Base-by-base conservation (phyloP, 2,888 invertebrate genomes). In the Acheta domesticus region DNA sequence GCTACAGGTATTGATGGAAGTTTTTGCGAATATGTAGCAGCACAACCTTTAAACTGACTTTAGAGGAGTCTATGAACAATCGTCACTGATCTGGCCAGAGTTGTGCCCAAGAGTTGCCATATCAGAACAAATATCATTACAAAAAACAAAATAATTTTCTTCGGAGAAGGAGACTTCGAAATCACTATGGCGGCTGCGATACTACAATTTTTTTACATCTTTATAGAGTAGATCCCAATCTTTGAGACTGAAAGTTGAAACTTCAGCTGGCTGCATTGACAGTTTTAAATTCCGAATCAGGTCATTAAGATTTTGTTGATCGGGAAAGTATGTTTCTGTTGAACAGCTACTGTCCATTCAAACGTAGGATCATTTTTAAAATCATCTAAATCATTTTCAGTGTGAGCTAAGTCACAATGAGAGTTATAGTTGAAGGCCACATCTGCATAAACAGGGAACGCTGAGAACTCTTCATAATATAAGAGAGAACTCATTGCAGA, bases 61-160 rank as follows among this genome's bases (percentile, higher is more conserved):
- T 21, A 75, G 75, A 75, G 21, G 75, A 75, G 20, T 75, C 36
- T 8, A 36, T 4, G 36, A 36, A 4, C 36, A 8, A 36, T 36
- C 36, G 36, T 8, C 36, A 5, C 4, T 75, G 20, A 75, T 12
- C 1, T 75, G 23, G 4, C 75, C 75, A 11, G 75, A 21, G n/a
- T 75, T 75, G 4, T 75, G 23, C 75, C 75, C 75, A 75, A 21
- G 23, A 20, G 75, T 12, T 75, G 1, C 23, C 75, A 75, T 20
- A 75, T 4, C 0, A 75, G 75, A 75, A 75, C 75, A 19, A 75
- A 75, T 12, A 21, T 77, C 20, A 77, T 76, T 77, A 48, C 77
- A 77, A 77, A 77, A 77, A 49, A 77, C 77, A 49, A 77, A 2
- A 77, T 23, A 2, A 77, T 77, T 77, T 77, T 77, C 21, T 62